Evolutionary conservation across 2,888 invertebrate genomes (phyloP).

Genomic region (Congeria kusceri): DNA sequence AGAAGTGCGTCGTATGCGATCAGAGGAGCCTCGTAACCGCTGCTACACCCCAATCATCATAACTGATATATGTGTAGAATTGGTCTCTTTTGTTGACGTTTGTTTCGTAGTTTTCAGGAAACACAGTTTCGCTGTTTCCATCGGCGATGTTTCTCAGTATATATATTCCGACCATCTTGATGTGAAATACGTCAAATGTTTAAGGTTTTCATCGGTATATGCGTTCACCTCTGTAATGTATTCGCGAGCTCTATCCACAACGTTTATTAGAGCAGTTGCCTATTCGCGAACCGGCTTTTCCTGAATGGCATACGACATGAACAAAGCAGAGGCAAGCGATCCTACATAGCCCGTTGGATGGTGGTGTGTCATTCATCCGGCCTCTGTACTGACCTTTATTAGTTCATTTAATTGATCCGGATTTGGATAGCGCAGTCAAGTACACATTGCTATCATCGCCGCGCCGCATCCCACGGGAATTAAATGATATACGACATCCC

Average conservation of each 20-base stretch:
- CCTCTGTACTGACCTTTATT: conserved; percentile 81
- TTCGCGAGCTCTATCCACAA: conserved; percentile 69
- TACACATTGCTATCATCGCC: conserved; percentile 84
- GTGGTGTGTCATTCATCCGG: conserved; percentile 84
- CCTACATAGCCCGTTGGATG: conserved; percentile 84
- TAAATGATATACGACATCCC: conserved; percentile 43
- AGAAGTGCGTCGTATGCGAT: too few relatives aligned
- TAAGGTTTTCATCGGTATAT: conserved; percentile 76
- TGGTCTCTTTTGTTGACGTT: too few relatives aligned
- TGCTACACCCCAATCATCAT: too few relatives aligned
- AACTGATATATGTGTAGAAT: too few relatives aligned
- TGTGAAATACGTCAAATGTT: conserved; percentile 79
- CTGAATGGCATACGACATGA: conserved; percentile 81
- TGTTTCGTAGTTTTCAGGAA: too few relatives aligned
- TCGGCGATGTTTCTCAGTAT: conserved; percentile 59
- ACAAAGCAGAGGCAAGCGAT: conserved; percentile 80
- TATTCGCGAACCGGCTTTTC: conserved; percentile 78
- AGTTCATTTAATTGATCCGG: conserved; percentile 77
- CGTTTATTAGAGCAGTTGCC: conserved; percentile 77
- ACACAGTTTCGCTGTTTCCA: conserved; percentile 70
- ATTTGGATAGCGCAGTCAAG: conserved; percentile 82
- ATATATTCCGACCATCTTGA: conserved; percentile 79
- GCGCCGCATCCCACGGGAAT: conserved; percentile 82
- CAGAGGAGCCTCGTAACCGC: too few relatives aligned
- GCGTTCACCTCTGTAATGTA: conserved; percentile 71